Percentiles rank a stretch among this genome's conserved stretches.
Conservation (phyloP, 1,140 invertebrate genomes). For the Copidosoma floridanum region DNA sequence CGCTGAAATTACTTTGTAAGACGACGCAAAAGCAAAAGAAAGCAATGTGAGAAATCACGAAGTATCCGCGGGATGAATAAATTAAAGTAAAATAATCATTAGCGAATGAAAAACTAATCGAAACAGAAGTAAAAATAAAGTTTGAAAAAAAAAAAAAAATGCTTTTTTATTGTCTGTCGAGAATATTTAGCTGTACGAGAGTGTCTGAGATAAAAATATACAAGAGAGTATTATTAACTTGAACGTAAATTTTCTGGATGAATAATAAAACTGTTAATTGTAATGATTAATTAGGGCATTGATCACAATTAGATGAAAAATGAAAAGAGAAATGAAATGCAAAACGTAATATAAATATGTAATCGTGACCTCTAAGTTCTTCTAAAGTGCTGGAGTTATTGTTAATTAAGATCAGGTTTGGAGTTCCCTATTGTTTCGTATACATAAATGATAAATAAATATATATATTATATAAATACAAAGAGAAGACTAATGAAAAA, state of each 20-base stretch:
- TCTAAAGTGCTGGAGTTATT: conserved; percentile 1
- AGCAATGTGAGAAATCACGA: conserved; percentile 19
- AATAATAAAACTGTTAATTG: conserved; percentile 13
- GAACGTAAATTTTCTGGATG: not conserved
- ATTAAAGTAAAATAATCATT: conserved; percentile 15
- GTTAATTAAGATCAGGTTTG: too few relatives aligned
- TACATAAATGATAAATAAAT: too few relatives aligned
- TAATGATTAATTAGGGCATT: conserved; percentile 17
- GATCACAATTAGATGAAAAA: conserved; percentile 6
- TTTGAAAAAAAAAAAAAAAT: conserved; percentile 9
- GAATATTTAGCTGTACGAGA: too few relatives aligned
- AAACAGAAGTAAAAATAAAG: not conserved
- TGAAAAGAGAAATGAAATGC: too few relatives aligned
- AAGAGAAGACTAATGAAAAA: too few relatives aligned
- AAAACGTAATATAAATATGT: not conserved
- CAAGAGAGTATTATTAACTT: conserved; percentile 12
- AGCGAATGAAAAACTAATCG: conserved; percentile 9
- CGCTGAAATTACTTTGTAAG: conserved; percentile 27
- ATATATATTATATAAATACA: too few relatives aligned
- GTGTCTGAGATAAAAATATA: conserved; percentile 4
- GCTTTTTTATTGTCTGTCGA: conserved; percentile 19
- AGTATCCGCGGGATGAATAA: conserved; percentile 11
- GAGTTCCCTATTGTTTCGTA: too few relatives aligned
- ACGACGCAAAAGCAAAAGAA: conserved; percentile 13
- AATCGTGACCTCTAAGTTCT: conserved; percentile 8